Evolutionary conservation across 1,140 invertebrate species (phyloP).

Genomic region (Lutraria rhynchaena): DNA sequence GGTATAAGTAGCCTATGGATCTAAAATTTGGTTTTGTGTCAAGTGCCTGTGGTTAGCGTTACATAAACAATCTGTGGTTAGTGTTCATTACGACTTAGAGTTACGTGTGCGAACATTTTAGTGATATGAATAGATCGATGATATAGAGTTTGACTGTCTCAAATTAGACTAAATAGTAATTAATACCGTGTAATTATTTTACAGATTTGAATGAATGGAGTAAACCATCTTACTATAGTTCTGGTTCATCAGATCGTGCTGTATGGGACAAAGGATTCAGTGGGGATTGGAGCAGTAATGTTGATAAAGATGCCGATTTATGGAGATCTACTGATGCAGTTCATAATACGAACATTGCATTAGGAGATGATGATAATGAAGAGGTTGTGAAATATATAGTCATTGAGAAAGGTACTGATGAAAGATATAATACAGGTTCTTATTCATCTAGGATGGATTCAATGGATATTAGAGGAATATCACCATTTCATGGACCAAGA

Average conservation of each 20-base stretch:
- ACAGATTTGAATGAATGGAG: not conserved
- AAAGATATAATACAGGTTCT: not conserved
- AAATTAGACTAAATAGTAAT: not conserved
- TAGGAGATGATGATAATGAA: not conserved
- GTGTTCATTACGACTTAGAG: no score
- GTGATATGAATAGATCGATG: not conserved
- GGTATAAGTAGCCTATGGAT: no score
- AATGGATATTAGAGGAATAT: not conserved
- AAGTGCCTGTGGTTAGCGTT: no score
- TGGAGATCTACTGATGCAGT: no score
- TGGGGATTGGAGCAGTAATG: constrained; percentile 18
- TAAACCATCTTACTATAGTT: constrained; percentile 11
- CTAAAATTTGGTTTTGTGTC: no score
- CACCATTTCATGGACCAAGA: not conserved
- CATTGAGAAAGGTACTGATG: constrained; percentile 4
- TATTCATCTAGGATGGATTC: not conserved
- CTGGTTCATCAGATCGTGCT: not conserved
- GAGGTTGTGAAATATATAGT: constrained; percentile 26
- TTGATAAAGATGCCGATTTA: not conserved
- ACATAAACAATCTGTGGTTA: no score
- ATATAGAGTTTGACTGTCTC: not conserved
- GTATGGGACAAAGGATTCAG: constrained; percentile 25
- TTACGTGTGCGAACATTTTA: not conserved
- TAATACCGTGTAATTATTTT: not conserved
- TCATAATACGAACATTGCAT: not conserved